phyloP scores from a whole-genome alignment of 2,888 invertebrate species.

The Xylota sylvarum region DNA sequence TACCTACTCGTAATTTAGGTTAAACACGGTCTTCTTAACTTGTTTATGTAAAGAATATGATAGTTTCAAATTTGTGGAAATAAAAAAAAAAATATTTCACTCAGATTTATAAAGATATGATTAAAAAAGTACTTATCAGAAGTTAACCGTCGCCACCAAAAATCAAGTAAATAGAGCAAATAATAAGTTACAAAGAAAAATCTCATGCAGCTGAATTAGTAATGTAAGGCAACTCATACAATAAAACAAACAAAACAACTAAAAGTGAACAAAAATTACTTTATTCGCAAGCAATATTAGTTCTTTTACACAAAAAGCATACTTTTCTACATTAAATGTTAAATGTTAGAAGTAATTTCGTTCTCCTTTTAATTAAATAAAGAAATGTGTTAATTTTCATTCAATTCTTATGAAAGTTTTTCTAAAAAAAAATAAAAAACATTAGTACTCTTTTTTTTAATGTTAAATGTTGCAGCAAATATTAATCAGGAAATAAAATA shows the following conservation, averaged over 20 bases:
- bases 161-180: conserved; percentile 14
- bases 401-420: conserved; percentile 21
- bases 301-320: conserved; percentile 49
- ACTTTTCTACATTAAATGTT: conserved; percentile 57
- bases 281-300: conserved; percentile 72
- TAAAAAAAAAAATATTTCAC: neutral
- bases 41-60: no score
- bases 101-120: neutral
- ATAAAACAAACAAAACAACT: conserved; percentile 69
- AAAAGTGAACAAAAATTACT: conserved; percentile 63
- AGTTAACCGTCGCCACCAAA: conserved; percentile 19
- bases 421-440: conserved; percentile 28
- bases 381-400: conserved; percentile 36
- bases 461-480: conserved; percentile 65
- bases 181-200: conserved; percentile 2
- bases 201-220: conserved; percentile 72
- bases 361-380: conserved; percentile 27
- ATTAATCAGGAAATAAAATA: conserved; percentile 76
- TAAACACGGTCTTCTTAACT: no score
- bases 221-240: conserved; percentile 44
- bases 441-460: conserved; percentile 48
- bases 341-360: conserved; percentile 53
- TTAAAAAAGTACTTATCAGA: neutral
- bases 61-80: no score
- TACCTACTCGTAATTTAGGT: no score